Percentiles rank a stretch among this genome's conserved stretches.
Conservation (phyloP, 2,797 vertebrate genomes). For the Tragopan temminckii region DNA sequence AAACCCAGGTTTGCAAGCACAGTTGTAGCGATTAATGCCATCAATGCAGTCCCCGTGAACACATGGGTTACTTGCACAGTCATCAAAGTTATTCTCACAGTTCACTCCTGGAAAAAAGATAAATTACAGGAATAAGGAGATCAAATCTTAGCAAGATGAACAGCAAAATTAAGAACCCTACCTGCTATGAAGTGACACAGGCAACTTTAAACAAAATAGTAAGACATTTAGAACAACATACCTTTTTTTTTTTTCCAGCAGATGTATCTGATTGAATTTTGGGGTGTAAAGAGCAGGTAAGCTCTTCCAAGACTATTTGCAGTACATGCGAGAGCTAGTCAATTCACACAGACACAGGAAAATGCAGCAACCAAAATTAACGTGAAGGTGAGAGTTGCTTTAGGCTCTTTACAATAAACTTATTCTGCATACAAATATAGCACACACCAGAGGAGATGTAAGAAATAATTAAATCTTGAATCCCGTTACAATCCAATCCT, state of each 20-base stretch:
- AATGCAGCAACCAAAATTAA: neutral
- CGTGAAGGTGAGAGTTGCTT: fast-evolving
- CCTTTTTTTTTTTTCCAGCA: neutral
- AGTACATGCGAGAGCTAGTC: neutral
- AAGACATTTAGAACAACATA: neutral
- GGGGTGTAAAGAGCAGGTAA: neutral
- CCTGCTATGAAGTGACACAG: neutral
- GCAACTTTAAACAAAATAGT: neutral
- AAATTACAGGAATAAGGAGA: neutral
- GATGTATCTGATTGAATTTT: neutral
- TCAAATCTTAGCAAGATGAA: neutral
- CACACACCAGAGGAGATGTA: neutral
- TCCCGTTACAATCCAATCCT: neutral
- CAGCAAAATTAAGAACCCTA: neutral
- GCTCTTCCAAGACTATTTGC: neutral
- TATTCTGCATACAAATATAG: neutral
- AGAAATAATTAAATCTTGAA: neutral
- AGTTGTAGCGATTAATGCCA: slow-evolving; percentile 92
- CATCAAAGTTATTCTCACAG: slow-evolving; percentile 93
- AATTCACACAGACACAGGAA: neutral
- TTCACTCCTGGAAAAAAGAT: slow-evolving; percentile 85
- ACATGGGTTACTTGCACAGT: slow-evolving; percentile 93
- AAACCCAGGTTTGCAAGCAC: slow-evolving; percentile 91
- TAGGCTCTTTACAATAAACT: neutral
- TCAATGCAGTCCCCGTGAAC: slow-evolving; percentile 90